Conservation (phyloP, 1,140 invertebrate species). For the Macrobrachium rosenbergii region DNA sequence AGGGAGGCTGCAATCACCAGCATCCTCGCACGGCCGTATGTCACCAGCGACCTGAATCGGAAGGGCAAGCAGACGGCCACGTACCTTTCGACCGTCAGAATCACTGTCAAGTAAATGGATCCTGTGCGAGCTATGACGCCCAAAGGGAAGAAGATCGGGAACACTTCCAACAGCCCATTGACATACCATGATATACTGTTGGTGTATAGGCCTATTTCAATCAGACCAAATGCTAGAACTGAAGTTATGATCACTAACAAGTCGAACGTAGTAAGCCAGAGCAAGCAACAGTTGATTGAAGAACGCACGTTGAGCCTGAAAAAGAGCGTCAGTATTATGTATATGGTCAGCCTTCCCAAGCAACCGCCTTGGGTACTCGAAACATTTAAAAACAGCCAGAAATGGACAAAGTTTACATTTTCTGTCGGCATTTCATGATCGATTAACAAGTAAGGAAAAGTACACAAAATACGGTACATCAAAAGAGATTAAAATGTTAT, state of each 20-base stretch:
- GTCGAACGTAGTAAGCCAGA: slow-evolving; percentile 91
- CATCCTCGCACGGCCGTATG: slow-evolving; percentile 87
- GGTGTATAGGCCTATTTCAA: slow-evolving; percentile 86
- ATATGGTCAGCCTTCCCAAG: neutral
- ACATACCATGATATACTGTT: slow-evolving; percentile 83
- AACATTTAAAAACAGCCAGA: too few species aligned
- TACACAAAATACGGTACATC: too few species aligned
- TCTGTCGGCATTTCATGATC: too few species aligned
- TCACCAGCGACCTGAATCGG: slow-evolving; percentile 88
- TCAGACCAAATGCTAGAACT: slow-evolving; percentile 87
- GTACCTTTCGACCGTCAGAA: slow-evolving; percentile 95
- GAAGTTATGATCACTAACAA: slow-evolving; percentile 89
- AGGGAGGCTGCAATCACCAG: slow-evolving; percentile 86
- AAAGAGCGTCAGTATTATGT: neutral
- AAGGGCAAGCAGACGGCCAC: slow-evolving; percentile 96
- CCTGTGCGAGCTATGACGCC: slow-evolving; percentile 87
- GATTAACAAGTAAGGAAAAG: too few species aligned
- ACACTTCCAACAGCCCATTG: slow-evolving; percentile 80
- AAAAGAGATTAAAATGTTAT: too few species aligned
- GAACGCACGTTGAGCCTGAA: slow-evolving; percentile 91
- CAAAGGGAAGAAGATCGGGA: slow-evolving; percentile 87
- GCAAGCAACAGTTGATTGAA: slow-evolving; percentile 93
- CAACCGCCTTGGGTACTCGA: too few species aligned
- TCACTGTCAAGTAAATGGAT: slow-evolving; percentile 94
- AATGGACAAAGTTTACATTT: too few species aligned